Evolutionary conservation across 2,797 vertebrate genomes (phyloP), one percentile per base, ranked within the genome.

Genomic region (Oceanodroma leucorhoa): DNA sequence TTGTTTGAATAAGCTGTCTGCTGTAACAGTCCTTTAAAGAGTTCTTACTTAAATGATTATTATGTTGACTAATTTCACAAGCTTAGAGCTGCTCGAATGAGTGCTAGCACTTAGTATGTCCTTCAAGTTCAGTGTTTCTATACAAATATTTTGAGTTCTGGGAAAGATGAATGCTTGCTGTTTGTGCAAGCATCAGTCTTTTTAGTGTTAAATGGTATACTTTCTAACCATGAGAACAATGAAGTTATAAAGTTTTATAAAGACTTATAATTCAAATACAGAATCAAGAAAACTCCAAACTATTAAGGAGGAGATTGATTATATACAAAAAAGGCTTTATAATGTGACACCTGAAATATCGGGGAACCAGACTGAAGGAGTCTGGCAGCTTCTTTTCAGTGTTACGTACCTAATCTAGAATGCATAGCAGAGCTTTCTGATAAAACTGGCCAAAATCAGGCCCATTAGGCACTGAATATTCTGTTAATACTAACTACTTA

Each of bases 21-120:
- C 34, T 75, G 7, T 69, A 60, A 54, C n/a, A 77, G 40, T 84
- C 29, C 24, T 72, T 64, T 40, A 67, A 77, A 40, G 29, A 72
- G 24, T 76, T 94, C 24, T 6, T 77, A 50, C 23, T 65, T 55
- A 88, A 69, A 38, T 83, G 26, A 10, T n/a, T 89, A 12, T 71
- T 90, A 57, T 94, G n/a, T 89, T 95, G 66, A 76, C 66, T 76
- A 62, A 86, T 93, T 92, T 82, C 80, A 84, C 54, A 72, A 90
- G n/a, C 27, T 82, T 48, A 53, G 48, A 50, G 43, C 36, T 69
- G 29, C 70, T 86, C 8, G 7, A 55, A 34, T 70, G 40, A 83
- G 10, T 81, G 64, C 61, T 57, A 40, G 11, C 36, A 45, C 69
- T 93, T 86, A 48, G 1, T 51, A 41, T 17, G 41, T 84, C 38